Conservation (phyloP, 2,888 invertebrate species). For the Pachliopta kotzebuea region DNA sequence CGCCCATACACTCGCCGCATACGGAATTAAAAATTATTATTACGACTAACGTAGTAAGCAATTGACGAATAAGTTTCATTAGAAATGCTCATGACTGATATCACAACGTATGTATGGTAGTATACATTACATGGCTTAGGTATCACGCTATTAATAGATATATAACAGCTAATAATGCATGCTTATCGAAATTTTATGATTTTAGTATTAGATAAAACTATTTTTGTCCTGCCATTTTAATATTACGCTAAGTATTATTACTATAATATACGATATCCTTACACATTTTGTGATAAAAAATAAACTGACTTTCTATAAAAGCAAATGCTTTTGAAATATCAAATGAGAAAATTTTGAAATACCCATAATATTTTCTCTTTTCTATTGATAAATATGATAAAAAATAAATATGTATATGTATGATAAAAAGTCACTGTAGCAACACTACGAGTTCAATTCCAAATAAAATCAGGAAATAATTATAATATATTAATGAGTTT, state of each 20-base stretch:
- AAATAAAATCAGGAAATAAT: background rate
- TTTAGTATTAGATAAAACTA: conserved; percentile 8
- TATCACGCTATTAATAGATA: conserved; percentile 8
- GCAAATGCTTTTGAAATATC: too few relatives aligned
- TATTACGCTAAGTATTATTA: background rate
- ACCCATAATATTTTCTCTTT: background rate
- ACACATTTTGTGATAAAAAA: too few relatives aligned
- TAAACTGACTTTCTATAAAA: too few relatives aligned
- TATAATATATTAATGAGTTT: background rate
- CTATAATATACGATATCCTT: too few relatives aligned
- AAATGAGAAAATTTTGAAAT: too few relatives aligned
- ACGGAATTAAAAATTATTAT: background rate
- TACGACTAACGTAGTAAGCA: background rate
- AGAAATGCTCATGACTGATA: conserved; percentile 4
- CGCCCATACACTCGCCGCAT: too few relatives aligned
- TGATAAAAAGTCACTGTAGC: background rate
- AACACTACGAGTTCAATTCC: background rate
- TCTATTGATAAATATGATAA: background rate
- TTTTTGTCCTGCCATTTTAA: background rate
- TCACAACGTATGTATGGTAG: conserved; percentile 1
- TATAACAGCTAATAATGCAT: conserved; percentile 9
- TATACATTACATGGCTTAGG: conserved; percentile 11
- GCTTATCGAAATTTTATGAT: conserved; percentile 7
- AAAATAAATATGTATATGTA: background rate
- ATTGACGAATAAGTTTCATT: background rate